Conservation (phyloP, 2,888 invertebrate species). For the Agrotis segetum region DNA sequence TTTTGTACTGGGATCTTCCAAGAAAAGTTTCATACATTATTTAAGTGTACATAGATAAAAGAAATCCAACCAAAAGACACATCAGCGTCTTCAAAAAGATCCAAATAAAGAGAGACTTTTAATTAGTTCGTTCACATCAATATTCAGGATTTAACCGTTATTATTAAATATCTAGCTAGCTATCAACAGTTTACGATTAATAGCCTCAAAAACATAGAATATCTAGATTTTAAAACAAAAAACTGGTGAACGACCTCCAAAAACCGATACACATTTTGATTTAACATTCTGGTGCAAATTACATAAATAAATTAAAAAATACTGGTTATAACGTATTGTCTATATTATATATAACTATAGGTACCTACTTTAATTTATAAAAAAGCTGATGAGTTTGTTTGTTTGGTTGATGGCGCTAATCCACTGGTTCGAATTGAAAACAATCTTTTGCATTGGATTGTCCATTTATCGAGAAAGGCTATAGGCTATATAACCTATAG, state of each 20-base stretch:
- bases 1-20: too few species aligned
- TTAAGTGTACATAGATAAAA: not conserved
- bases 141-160: constrained; percentile 21
- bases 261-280: constrained; percentile 12
- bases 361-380: too few species aligned
- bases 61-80: not conserved
- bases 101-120: too few species aligned
- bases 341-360: too few species aligned
- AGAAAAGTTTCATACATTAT: not conserved
- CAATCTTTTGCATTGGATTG: too few species aligned
- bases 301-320: constrained; percentile 22
- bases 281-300: constrained; percentile 9
- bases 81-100: too few species aligned
- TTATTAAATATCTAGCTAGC: not conserved
- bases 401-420: too few species aligned
- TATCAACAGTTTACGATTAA: not conserved
- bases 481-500: too few species aligned
- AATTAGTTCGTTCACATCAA: constrained; percentile 24
- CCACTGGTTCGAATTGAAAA: too few species aligned
- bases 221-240: constrained; percentile 9
- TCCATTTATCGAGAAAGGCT: too few species aligned
- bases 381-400: too few species aligned
- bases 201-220: not conserved
- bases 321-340: too few species aligned
- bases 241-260: constrained; percentile 48